Evolutionary conservation across 1,140 invertebrate species (phyloP).

Genomic region (Drosophila ercepeae): DNA sequence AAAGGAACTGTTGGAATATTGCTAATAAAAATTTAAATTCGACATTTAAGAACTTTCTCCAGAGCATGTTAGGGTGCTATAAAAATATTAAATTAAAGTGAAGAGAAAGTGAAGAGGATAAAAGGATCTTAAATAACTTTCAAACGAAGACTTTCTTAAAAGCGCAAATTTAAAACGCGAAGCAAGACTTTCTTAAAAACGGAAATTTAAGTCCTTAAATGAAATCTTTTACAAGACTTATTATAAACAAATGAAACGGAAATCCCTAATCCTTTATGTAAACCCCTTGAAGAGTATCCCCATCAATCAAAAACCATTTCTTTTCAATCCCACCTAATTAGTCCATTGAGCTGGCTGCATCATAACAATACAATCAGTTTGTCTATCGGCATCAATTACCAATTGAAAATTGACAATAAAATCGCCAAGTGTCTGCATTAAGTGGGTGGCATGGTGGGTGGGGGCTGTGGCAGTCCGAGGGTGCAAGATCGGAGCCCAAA

Average conservation of each 20-base stretch:
- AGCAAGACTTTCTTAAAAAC: too few relatives aligned
- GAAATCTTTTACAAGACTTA: too few relatives aligned
- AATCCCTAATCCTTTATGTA: constrained; percentile 4
- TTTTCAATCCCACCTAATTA: constrained; percentile 28
- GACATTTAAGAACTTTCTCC: background rate
- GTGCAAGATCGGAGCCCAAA: constrained; percentile 2
- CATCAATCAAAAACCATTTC: constrained; percentile 20
- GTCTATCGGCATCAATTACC: constrained; percentile 40
- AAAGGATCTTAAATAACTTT: background rate
- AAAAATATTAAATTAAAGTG: background rate
- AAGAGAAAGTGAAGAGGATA: background rate
- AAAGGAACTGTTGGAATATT: constrained; percentile 6
- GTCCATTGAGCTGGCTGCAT: constrained; percentile 10
- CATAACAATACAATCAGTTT: constrained; percentile 38
- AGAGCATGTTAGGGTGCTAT: constrained; percentile 1
- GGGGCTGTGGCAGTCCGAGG: background rate
- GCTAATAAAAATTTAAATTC: background rate
- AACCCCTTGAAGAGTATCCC: background rate
- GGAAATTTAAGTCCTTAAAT: too few relatives aligned
- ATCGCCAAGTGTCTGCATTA: constrained; percentile 52
- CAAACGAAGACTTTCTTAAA: too few relatives aligned
- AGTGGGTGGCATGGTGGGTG: background rate
- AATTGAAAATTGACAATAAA: constrained; percentile 54
- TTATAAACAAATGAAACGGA: background rate
- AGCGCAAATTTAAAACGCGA: too few relatives aligned